Evolutionary conservation across 2,797 vertebrate species (phyloP), one percentile per base, ranked within the genome.

Genomic region (Tenualosa ilisha): DNA sequence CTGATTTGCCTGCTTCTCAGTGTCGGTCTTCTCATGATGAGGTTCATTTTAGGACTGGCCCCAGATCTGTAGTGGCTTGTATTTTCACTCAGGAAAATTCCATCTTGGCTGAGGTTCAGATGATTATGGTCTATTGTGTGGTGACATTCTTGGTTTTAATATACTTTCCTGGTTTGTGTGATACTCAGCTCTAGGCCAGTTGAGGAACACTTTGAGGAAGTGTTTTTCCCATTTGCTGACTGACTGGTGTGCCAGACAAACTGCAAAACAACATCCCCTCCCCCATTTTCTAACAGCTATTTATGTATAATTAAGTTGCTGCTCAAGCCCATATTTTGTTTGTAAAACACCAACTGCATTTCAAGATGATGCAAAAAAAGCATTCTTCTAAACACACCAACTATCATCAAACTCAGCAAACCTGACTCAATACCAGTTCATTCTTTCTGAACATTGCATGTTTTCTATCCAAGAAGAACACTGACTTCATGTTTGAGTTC

Each of bases 21-120:
- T 20, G 12, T 72, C 8, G 72, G 15, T 79, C 40, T 46, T 79
- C 15, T 17, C 37, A 79, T 43, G 31, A 43, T 15, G 22, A 79
- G 17, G 20, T 20, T 9, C 17, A 79, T 63, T 63, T 63, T 17
- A 22, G 15, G 46, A 46, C 72, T 79, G 72, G 17, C 20, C 72
- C 72, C 72, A 79, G 72, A 79, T 79, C 72, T 79, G 72, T 79
- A 20, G 20, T 22, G 72, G 72, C 40, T 22, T 79, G 72, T 22
- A 7, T 0, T 79, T 22, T 46, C 17, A 43, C 65, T 75, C 37
- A 37, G 11, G 15, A 40, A 17, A 46, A 79, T 79, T 46, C 1
- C 17, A 40, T 22, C 17, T 79, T 79, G 72, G 40, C 72, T 11
- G 72, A 79, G 72, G 4, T 79, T 79, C 72, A 46, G 40, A 9